Evolutionary conservation across 2,113 vertebrate genomes (phyloP).

Genomic region (Scomber scombrus): DNA sequence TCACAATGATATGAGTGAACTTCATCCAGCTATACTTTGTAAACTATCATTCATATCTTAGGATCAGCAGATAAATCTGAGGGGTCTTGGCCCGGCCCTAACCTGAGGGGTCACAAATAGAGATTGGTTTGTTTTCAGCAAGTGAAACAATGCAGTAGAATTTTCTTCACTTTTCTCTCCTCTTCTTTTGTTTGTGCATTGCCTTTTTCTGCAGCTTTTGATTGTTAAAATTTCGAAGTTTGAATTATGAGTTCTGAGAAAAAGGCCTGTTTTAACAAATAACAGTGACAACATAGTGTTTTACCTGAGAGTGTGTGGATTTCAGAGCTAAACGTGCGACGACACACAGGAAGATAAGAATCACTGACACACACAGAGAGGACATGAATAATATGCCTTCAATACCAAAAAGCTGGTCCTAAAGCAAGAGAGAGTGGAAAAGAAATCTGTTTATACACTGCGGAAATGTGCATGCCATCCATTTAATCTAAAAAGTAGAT

Average conservation of each 20-base stretch:
- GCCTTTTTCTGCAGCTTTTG: no score
- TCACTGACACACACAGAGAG: conserved; percentile 49
- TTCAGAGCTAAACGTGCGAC: conserved; percentile 67
- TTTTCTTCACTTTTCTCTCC: no score
- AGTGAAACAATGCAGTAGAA: no score
- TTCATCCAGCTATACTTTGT: no score
- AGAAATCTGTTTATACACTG: background rate
- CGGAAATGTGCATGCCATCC: background rate
- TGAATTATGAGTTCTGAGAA: background rate
- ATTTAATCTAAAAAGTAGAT: background rate
- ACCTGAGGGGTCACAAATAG: background rate
- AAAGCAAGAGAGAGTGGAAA: background rate
- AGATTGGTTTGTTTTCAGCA: background rate
- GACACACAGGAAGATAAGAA: conserved; percentile 72
- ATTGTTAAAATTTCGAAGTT: background rate
- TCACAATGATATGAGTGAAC: no score
- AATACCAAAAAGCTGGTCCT: rapidly evolving
- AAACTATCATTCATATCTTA: no score
- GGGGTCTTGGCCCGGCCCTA: no score
- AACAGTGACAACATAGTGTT: no score
- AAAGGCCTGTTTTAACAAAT: no score
- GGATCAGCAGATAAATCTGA: no score
- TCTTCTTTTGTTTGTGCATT: no score
- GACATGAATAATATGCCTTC: conserved; percentile 45
- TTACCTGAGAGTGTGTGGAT: conserved; percentile 74